Evolutionary conservation across 2,888 invertebrate genomes (phyloP), one percentile per base, ranked within the genome.

Genomic region (Alsophila aescularia): DNA sequence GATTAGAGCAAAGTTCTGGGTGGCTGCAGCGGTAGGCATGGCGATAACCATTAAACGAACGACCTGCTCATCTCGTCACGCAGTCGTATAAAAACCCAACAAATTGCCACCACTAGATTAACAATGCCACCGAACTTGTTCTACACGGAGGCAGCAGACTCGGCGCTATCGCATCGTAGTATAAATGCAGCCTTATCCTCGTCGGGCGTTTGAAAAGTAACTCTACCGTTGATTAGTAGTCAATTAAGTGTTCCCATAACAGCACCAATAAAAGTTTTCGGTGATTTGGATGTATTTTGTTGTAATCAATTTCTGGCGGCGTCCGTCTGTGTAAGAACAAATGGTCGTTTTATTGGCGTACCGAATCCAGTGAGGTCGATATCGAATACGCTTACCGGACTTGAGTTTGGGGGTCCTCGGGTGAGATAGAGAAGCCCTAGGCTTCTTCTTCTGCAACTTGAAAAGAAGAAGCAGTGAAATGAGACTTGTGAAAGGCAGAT

Each of bases 281-380:
- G 87, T 87, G 85, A 87, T 90, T 87, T 82, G 82, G 78, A 80
- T 79, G 88, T 85, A 89, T 90, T 90, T 90, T 89, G 87, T 89
- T 82, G 85, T 89, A 91, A 91, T 91, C 89, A 91, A 90, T 89
- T 87, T 77, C 86, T 81, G 76, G 78, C 90, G 90, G 90, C 89
- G 74, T 84, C 73, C 85, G 87, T 90, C 88, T 90, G 85, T 90
- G 85, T 81, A 75, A 73, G 77, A 78, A 82, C 83, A 81, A 85
- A 87, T 86, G 83, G 78, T 69, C 62, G 73, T 83, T 90, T 90
- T 90, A 90, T 90, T 87, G 81, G 89, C 90, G 89, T 83, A 84
- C 87, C 90, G 85, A 91, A 91, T 91, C 83, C 79, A 73, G 81
- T 84, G 85, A 86, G 89, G 86, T 83, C 85, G 84, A 70, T 69